Evolutionary conservation across 1,140 invertebrate species (phyloP), one percentile per base, ranked within the genome.

Genomic region (Heliconius himera): DNA sequence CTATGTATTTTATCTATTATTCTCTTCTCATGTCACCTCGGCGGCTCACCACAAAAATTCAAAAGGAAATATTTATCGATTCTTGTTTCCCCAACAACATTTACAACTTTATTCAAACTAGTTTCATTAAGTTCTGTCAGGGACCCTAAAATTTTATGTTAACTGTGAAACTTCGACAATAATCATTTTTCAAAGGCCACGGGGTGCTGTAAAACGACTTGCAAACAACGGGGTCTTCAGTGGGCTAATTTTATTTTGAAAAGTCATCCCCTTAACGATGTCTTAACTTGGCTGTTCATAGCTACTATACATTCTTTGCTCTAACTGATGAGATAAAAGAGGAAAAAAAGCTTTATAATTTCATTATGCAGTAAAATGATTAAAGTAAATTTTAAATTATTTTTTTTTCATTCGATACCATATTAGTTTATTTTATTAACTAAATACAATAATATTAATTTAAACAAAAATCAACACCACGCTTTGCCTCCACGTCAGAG

Each of bases 141-240:
- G 74, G 71, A 70, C 79, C 73, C 82, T 84, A 81, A 86, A 85
- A 83, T 85, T 83, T 86, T 83, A 87, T 83, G 77, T 71, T 76
- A 66, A 70, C 49, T 60, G 56, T 74, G 60, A 86, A 88, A 88
- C 82, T 89, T 87, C 73, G 74, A 71, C 76, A 83, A 89, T 89
- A 88, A 89, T 87, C 84, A 88, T 89, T 89, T 88, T 87, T 89
- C 86, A 89, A 87, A 83, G 80, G 76, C 81, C 76, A 77, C 76
- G 76, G 83, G 78, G 80, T 77, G 82, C 77, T 86, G 85, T 83
- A 87, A 83, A 87, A 82, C 81, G 82, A 85, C 83, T 85, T 83
- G 83, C 83, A 83, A 86, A 87, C 83, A 87, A 88, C 77, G 81
- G 80, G 41, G 73, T 76, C 73, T 77, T 79, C 80, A 70, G 76